Conservation (phyloP, 2,888 invertebrate genomes). For the Oligia fasciuncula region DNA sequence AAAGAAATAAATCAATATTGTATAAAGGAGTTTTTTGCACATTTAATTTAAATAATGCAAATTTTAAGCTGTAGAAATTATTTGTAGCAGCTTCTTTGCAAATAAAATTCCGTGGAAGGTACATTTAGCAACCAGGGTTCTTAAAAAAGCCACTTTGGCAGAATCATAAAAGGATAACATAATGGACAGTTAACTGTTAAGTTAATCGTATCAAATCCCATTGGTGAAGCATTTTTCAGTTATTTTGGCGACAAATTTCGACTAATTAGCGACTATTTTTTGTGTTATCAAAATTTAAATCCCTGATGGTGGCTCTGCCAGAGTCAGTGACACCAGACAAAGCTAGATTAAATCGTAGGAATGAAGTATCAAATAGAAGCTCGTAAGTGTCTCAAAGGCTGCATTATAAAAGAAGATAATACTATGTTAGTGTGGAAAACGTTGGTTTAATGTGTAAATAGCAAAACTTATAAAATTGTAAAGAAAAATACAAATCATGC, state of each 20-base stretch:
- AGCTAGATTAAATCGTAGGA: background rate
- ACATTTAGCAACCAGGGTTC: background rate
- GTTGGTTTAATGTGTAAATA: background rate
- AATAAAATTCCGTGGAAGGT: background rate
- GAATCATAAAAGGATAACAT: no score
- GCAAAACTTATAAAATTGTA: background rate
- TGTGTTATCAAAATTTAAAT: no score
- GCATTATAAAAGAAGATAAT: background rate
- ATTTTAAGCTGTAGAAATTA: background rate
- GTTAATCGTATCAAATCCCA: no score
- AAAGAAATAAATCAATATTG: constrained; percentile 29
- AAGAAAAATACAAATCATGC: constrained; percentile 32
- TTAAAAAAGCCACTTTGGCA: no score
- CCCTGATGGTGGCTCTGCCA: no score
- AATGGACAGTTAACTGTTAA: no score
- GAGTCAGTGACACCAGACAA: no score
- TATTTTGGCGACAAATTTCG: no score
- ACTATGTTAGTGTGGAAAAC: background rate
- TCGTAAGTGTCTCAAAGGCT: background rate
- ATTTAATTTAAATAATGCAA: constrained; percentile 5
- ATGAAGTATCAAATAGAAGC: background rate
- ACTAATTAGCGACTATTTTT: no score
- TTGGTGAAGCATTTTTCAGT: no score
- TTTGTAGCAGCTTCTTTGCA: background rate
- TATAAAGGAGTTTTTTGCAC: background rate